Evolutionary conservation across 2,888 invertebrate species (phyloP), one percentile per base, ranked within the genome.

Genomic region (Nemoura dubitans): DNA sequence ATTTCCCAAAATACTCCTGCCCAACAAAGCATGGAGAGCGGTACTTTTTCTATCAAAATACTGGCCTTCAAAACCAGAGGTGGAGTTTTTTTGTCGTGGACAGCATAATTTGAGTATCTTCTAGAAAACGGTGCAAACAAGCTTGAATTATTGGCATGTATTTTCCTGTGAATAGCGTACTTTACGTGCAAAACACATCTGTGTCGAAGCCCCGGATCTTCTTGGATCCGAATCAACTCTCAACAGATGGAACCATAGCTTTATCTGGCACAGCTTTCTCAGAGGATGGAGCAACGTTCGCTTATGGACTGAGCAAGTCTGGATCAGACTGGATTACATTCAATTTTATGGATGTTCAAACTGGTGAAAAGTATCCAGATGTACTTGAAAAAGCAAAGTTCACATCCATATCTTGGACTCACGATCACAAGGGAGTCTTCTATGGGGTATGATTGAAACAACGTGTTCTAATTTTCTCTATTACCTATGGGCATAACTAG

Each of bases 251-350:
- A 77, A 98, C 98, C 0, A 93, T 97, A 85, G 96, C 97, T 2
- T 92, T 98, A 81, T 94, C 95, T 0, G 94, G 94, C 88, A 95
- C 94, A 82, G 92, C 95, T 36, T 98, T 98, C 92, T 97, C 98
- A 0, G 96, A 98, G 90, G 96, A 99, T 92, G 98, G 98, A 21
- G 93, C 94, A 90, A 95, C 95, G 30, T 96, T 97, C 92, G 98
- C 98, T 0, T 99, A 98, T 92, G 97, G 97, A 0, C 93, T 99
- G 0, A 98, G 98, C 89, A 94, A 95, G 88, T 97, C 97, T 91
- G 99, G 99, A 0, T 98, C 98, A 0, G 99, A 99, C 91, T 99
- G 99, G 99, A 95, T 96, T 89, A 97, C 96, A 85, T 97, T 99
- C 90, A 95, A 96, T 90, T 95, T 97, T 89, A 95, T 95, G 89